Evolutionary conservation across 2,888 invertebrate genomes (phyloP).

Genomic region (Amorpha juglandis): DNA sequence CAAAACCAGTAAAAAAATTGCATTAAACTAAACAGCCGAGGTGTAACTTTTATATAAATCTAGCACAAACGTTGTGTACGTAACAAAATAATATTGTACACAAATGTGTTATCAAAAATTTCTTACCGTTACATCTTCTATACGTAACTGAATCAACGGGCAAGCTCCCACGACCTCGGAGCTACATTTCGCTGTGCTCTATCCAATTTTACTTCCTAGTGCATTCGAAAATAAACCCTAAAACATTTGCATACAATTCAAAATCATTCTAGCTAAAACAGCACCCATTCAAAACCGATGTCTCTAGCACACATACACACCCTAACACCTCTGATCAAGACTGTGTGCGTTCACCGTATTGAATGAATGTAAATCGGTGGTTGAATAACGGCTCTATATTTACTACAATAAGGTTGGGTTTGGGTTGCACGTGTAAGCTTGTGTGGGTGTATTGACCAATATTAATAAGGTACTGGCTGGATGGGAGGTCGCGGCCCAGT

Average conservation of each 20-base stretch:
- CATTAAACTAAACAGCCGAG: not conserved
- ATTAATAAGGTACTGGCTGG: constrained; percentile 69
- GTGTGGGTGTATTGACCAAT: constrained; percentile 78
- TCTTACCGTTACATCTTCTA: constrained; percentile 71
- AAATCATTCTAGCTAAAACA: constrained; percentile 47
- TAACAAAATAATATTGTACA: constrained; percentile 51
- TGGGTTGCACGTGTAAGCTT: constrained; percentile 34
- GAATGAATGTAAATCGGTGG: constrained; percentile 45
- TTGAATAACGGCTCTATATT: constrained; percentile 47
- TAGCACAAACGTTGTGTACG: constrained; percentile 25
- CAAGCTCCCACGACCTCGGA: constrained; percentile 80
- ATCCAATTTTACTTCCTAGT: constrained; percentile 81
- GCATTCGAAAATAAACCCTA: constrained; percentile 54
- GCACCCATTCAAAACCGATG: constrained; percentile 74
- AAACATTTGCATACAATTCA: constrained; percentile 42
- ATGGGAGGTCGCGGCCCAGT: constrained; percentile 74
- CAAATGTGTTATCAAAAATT: constrained; percentile 70
- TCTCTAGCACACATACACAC: constrained; percentile 67
- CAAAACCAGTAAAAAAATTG: not conserved
- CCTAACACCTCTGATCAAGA: constrained; percentile 58
- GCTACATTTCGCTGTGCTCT: constrained; percentile 76
- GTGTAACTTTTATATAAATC: constrained; percentile 17
- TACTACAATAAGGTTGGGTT: constrained; percentile 47
- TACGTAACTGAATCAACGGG: constrained; percentile 73
- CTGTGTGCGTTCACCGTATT: constrained; percentile 55